Percentiles rank a stretch among this genome's conserved stretches.
These are phyloP conservation scores for Gandaritis pyraliata DNA, from an alignment of 2,888 invertebrate genomes.

Conservation along the genomic window DNA sequence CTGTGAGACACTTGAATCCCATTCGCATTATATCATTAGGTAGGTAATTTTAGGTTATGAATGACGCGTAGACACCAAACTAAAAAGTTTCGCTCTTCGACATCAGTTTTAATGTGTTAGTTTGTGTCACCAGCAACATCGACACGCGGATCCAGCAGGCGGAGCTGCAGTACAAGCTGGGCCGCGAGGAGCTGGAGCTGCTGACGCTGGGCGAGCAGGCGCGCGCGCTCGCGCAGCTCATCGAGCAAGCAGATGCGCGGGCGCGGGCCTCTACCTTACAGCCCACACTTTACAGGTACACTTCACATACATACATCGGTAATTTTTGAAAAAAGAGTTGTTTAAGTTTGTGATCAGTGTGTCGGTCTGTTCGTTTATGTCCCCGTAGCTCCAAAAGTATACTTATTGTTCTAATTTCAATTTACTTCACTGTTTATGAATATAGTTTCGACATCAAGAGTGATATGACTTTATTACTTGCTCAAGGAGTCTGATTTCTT, in stretches of 20 bases:
- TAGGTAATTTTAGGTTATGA: too few relatives aligned
- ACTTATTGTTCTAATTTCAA: too few relatives aligned
- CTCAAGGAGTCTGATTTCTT: too few relatives aligned
- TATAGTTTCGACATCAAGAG: too few relatives aligned
- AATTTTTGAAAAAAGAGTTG: too few relatives aligned
- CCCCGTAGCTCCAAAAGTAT: too few relatives aligned
- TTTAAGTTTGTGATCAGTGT: too few relatives aligned
- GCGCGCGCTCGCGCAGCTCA: slow-evolving; percentile 90
- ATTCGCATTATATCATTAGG: too few relatives aligned
- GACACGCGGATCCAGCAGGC: slow-evolving; percentile 95
- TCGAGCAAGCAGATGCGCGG: slow-evolving; percentile 85
- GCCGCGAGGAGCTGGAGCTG: slow-evolving; percentile 94
- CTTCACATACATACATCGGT: neutral
- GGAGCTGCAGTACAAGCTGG: slow-evolving; percentile 94
- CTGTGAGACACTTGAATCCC: too few relatives aligned
- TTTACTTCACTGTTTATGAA: too few relatives aligned
- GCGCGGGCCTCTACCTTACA: slow-evolving; percentile 71
- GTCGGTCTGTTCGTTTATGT: too few relatives aligned
- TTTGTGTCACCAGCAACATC: slow-evolving; percentile 87
- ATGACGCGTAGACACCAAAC: neutral
- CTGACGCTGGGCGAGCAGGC: slow-evolving; percentile 93
- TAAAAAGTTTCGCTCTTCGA: neutral
- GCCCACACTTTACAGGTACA: slow-evolving; percentile 85
- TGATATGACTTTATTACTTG: too few relatives aligned
- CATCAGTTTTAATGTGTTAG: neutral